phyloP scores from a whole-genome alignment of 1,140 invertebrate species.

The Mya arenaria region DNA sequence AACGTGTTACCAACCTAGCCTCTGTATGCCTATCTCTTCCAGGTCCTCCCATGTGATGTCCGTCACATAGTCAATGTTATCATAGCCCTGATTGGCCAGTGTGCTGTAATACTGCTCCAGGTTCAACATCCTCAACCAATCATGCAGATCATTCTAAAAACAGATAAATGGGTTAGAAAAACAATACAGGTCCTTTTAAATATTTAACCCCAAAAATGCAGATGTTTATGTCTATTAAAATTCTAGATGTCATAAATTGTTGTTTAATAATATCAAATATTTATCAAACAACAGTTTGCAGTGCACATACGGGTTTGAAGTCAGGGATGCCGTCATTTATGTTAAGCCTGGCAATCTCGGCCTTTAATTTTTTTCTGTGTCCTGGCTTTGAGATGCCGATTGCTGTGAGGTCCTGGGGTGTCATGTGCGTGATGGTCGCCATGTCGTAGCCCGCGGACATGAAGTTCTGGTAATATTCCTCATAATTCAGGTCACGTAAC shows the following conservation, averaged over 20 bases:
- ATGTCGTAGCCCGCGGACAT: slow-evolving; percentile 98
- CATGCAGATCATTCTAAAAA: slow-evolving; percentile 85
- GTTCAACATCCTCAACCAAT: slow-evolving; percentile 95
- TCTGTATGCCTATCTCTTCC: slow-evolving; percentile 97
- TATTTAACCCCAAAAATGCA: too few relatives aligned
- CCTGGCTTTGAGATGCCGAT: slow-evolving; percentile 98
- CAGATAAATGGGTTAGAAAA: too few relatives aligned
- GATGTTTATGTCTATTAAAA: too few relatives aligned
- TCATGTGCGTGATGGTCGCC: slow-evolving; percentile 95
- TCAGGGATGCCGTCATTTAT: slow-evolving; percentile 89
- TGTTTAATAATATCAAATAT: too few relatives aligned
- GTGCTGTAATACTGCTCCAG: slow-evolving; percentile 95
- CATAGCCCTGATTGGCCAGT: slow-evolving; percentile 95
- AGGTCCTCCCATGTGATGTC: slow-evolving; percentile 99
- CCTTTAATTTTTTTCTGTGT: slow-evolving; percentile 96
- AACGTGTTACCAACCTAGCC: slow-evolving; percentile 79
- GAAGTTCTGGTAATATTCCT: slow-evolving; percentile 97
- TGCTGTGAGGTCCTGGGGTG: slow-evolving; percentile 92
- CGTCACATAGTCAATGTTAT: slow-evolving; percentile 91
- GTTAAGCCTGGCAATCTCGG: slow-evolving; percentile 97
- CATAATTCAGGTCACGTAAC: slow-evolving; percentile 96
- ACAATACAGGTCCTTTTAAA: too few relatives aligned
- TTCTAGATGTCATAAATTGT: too few relatives aligned
- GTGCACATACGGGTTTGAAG: slow-evolving; percentile 77
- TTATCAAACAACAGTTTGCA: too few relatives aligned